Evolutionary conservation across 1,140 invertebrate genomes (phyloP), one percentile per base, ranked within the genome.

Genomic region (Hyles vespertilio): DNA sequence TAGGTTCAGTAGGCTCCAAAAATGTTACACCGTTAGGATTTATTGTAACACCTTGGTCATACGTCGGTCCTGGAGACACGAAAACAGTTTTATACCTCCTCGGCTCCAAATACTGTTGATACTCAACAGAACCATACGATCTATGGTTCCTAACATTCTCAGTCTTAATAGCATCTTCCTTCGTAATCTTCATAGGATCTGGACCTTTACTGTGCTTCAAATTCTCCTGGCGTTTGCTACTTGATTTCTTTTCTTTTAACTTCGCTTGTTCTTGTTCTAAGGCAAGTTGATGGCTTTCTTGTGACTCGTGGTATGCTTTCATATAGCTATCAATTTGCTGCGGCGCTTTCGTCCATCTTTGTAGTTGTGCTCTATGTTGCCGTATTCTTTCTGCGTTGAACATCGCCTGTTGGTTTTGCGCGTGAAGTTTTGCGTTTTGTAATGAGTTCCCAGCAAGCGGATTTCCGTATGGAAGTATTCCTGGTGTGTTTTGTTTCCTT

Each of bases 221-320:
- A 55, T 48, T 56, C 0, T 50, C 56, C 51, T 47, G 34, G 3
- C 49, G 54, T 1, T 5, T 43, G 2, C 22, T 32, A 4, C 11
- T 61, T 3, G 45, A 8, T 55, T 46, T 55, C 9, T 61, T 71
- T 8, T 84, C 76, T 58, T 68, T 64, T 61, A 69, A 52, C 4
- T 74, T 70, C 1, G 79, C 54, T 56, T 89, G 83, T 68, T 84
- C 81, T 53, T 79, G 73, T 74, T 90, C 89, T 47, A 85, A 44
- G 12, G 80, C 87, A 33, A 83, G 57, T 48, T 89, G 89, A 59
- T 88, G 85, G 49, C 65, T 82, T 63, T 90, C 89, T 63, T 89
- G 87, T 8, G 80, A 79, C 52, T 89, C 87, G 10, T 85, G 83
- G 49, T 89, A 88, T 5, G 87, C 84, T 81, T 78, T 83, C 78